Conservation (phyloP, 2,113 vertebrate species). For the Labrus mixtus region DNA sequence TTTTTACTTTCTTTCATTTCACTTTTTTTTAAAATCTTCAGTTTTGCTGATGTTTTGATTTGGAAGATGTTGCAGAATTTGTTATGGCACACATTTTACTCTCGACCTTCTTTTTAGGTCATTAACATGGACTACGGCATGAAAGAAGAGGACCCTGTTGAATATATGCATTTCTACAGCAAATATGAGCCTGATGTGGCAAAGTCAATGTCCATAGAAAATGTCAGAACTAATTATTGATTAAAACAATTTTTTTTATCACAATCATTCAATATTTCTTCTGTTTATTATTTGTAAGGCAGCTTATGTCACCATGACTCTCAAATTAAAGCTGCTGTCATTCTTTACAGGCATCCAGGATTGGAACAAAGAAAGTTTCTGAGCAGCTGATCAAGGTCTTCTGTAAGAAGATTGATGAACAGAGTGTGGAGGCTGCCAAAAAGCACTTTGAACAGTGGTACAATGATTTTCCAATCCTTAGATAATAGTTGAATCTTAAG, state of each 20-base stretch:
- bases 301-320: neutral
- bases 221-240: conserved; percentile 78
- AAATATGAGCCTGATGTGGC: conserved; percentile 79
- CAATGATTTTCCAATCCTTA: too few species aligned
- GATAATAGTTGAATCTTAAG: too few species aligned
- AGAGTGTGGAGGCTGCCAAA: conserved; percentile 66
- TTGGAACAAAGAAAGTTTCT: conserved; percentile 84
- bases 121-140: conserved; percentile 89
- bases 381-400: conserved; percentile 89
- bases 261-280: neutral
- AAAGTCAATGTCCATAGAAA: conserved; percentile 14
- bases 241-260: neutral
- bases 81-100: neutral
- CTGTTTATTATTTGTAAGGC: too few species aligned
- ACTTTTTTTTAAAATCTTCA: neutral
- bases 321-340: neutral
- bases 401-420: conserved; percentile 81
- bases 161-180: conserved; percentile 87
- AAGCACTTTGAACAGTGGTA: conserved; percentile 68
- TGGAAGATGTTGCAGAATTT: neutral
- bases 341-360: conserved; percentile 84
- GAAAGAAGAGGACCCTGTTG: conserved; percentile 87
- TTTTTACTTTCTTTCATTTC: neutral
- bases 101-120: conserved; percentile 71
- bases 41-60: neutral